These are phyloP conservation scores for Calameuta filiformis DNA, from an alignment of 2,888 invertebrate genomes.

Conservation along the genomic window DNA sequence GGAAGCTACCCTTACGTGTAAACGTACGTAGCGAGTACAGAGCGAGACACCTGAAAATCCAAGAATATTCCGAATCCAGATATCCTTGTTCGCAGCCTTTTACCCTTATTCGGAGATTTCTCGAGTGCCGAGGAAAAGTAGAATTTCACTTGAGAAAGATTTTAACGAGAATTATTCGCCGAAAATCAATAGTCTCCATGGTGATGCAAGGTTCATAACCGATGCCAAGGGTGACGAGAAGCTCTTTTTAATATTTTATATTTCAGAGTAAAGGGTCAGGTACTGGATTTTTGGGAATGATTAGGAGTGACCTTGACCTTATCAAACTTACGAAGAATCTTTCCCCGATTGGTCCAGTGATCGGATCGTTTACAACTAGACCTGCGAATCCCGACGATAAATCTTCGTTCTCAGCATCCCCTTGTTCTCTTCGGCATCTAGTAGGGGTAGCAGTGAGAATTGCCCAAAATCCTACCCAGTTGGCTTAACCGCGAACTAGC, in stretches of 20 bases:
- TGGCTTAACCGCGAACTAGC: background rate
- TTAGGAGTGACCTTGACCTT: background rate
- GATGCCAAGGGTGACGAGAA: background rate
- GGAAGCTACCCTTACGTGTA: constrained; percentile 30
- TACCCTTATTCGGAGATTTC: background rate
- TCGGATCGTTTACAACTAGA: background rate
- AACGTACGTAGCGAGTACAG: background rate
- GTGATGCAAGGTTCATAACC: background rate
- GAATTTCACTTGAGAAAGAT: background rate
- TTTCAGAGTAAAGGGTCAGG: background rate
- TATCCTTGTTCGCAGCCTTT: background rate
- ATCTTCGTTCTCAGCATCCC: background rate
- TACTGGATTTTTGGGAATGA: background rate
- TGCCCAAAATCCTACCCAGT: background rate
- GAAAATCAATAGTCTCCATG: background rate
- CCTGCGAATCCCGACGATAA: background rate
- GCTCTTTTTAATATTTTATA: background rate
- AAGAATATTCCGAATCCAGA: background rate
- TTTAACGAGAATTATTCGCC: background rate
- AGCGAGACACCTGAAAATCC: background rate
- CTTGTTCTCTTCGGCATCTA: background rate
- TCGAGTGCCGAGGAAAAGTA: background rate
- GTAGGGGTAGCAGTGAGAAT: background rate
- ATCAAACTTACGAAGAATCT: background rate
- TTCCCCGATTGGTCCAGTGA: background rate